Evolutionary conservation across 2,113 vertebrate species (phyloP).

Genomic region (Anguilla rostrata): DNA sequence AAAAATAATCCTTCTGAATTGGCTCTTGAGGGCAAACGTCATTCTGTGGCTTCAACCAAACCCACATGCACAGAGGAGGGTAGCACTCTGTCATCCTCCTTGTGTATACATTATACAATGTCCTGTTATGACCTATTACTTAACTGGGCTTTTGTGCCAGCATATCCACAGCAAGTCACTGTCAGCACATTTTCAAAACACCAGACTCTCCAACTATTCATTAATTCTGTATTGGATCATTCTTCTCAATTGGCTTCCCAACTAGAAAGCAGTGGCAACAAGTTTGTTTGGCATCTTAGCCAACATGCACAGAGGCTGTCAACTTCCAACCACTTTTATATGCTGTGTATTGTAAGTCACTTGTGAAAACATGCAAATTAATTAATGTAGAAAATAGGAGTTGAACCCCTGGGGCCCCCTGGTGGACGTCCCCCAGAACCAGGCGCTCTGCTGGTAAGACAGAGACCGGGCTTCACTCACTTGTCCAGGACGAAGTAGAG

Average conservation of each 20-base stretch:
- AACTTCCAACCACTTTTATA: too few relatives aligned
- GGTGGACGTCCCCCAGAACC: not conserved
- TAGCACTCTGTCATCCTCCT: not conserved
- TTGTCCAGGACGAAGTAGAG: conserved; percentile 96
- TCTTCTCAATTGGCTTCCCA: too few relatives aligned
- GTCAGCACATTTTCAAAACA: not conserved
- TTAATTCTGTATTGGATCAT: too few relatives aligned
- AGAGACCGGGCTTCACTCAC: conserved; percentile 73
- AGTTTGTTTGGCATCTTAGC: too few relatives aligned
- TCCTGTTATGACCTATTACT: not conserved
- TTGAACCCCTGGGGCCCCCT: not conserved
- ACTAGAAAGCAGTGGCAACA: too few relatives aligned
- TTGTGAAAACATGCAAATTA: not conserved
- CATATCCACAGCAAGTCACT: not conserved
- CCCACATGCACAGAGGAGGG: not conserved
- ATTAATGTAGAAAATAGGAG: not conserved
- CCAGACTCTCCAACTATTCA: too few relatives aligned
- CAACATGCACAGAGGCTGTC: not conserved
- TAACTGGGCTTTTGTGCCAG: not conserved
- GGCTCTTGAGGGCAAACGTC: too few relatives aligned
- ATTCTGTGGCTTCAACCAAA: not conserved
- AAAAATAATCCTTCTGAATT: too few relatives aligned
- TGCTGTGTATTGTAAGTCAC: not conserved
- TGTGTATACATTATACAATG: too few relatives aligned
- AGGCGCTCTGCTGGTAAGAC: not conserved